Evolutionary conservation across 2,888 invertebrate species (phyloP).

Genomic region (Amphipyra berbera): DNA sequence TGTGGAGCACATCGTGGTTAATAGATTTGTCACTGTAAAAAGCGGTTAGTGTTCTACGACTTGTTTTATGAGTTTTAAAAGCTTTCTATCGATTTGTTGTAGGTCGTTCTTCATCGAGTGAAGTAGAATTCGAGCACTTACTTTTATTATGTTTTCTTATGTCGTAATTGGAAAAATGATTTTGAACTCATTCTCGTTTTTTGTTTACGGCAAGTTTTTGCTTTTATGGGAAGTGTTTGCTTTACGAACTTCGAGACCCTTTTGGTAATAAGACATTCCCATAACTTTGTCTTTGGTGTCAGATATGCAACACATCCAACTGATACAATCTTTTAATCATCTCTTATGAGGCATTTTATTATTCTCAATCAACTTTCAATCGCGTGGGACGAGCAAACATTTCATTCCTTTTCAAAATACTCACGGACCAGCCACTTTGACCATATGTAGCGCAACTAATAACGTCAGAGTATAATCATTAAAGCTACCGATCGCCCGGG

Average conservation of each 20-base stretch:
- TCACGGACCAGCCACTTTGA: constrained; percentile 7
- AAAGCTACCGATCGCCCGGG: constrained; percentile 67
- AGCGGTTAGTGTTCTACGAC: constrained; percentile 16
- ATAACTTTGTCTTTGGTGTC: too few species aligned
- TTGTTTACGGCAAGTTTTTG: too few species aligned
- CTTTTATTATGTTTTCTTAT: neutral
- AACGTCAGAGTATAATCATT: constrained; percentile 74
- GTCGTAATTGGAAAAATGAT: too few species aligned
- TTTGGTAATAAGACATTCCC: too few species aligned
- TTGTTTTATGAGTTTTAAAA: constrained; percentile 9
- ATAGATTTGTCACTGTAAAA: constrained; percentile 30
- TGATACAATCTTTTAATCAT: neutral
- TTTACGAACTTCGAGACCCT: neutral
- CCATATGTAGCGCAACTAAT: constrained; percentile 57
- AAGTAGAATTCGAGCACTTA: neutral
- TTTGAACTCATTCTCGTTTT: too few species aligned
- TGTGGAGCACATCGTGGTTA: constrained; percentile 25
- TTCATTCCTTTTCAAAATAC: neutral
- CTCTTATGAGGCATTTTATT: neutral
- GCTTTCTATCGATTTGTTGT: neutral
- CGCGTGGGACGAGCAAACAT: neutral
- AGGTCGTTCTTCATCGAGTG: too few species aligned
- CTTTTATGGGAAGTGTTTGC: too few species aligned
- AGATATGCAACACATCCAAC: too few species aligned
- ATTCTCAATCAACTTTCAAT: neutral